A percentile compares a stretch with the other conserved stretches of the same genome.
Conservation (phyloP, 2,113 vertebrate genomes). For the Trogon surrucura region DNA sequence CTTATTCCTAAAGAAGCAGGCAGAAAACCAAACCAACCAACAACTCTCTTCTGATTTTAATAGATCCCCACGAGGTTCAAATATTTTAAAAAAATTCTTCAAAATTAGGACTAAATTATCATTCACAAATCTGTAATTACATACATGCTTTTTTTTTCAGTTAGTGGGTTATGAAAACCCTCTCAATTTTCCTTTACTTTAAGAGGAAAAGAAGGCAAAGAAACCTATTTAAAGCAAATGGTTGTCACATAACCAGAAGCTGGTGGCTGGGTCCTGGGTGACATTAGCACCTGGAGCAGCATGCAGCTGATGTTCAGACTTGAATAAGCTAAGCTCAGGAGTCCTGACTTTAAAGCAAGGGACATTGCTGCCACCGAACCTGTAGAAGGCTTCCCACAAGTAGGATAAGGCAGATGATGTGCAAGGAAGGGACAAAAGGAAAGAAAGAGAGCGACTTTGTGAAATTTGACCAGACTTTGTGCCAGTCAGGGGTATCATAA, state of each 20-base stretch:
- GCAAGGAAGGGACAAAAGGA: neutral
- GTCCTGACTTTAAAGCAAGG: neutral
- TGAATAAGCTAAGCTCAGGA: neutral
- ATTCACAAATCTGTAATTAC: neutral
- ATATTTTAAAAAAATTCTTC: neutral
- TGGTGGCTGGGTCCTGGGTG: neutral
- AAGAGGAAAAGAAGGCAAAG: neutral
- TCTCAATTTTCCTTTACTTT: neutral
- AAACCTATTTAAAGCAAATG: neutral
- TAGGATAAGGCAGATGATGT: neutral
- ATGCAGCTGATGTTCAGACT: neutral
- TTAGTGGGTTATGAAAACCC: neutral
- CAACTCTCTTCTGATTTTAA: neutral
- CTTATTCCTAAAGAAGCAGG: neutral
- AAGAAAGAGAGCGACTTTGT: neutral
- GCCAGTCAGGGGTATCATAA: neutral
- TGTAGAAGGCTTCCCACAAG: neutral
- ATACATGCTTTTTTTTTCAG: neutral
- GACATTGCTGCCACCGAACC: fast-evolving
- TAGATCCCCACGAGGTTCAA: neutral
- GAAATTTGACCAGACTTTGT: neutral
- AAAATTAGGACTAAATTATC: neutral
- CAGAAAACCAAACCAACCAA: neutral
- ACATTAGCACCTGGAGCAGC: neutral
- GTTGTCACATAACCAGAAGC: neutral